Percentiles rank a stretch among this genome's conserved stretches.
These are phyloP conservation scores for Pseudorhombus dupliciocellatus DNA, from an alignment of 2,113 vertebrate genomes.

Conservation along the genomic window DNA sequence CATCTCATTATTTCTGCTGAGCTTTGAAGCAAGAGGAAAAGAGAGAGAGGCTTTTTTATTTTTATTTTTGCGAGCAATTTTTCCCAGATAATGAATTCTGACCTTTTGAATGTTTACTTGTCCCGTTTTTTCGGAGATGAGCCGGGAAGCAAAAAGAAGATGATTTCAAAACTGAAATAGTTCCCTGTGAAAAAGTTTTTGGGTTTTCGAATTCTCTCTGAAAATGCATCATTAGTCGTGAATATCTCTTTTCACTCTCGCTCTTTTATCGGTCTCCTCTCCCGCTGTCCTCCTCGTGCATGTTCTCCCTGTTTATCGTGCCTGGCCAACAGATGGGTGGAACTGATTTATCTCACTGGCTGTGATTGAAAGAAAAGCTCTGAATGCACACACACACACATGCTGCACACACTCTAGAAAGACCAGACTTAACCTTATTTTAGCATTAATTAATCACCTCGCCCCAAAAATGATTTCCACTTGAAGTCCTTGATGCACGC, in stretches of 20 bases:
- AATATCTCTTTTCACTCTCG: conserved; percentile 12
- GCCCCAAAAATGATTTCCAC: not conserved
- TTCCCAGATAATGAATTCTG: conserved; percentile 64
- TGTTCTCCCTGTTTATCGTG: not conserved
- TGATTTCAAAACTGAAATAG: conserved; percentile 13
- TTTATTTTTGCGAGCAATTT: conserved; percentile 45
- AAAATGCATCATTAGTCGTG: conserved; percentile 23
- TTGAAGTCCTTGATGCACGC: conserved; percentile 9
- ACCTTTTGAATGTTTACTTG: conserved; percentile 64
- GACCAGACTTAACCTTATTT: conserved; percentile 26
- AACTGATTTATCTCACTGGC: conserved; percentile 58
- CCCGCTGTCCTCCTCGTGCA: conserved; percentile 1
- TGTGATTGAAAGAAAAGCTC: conserved; percentile 36
- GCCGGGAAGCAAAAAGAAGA: not conserved
- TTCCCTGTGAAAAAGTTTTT: conserved; percentile 27
- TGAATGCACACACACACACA: conserved; percentile 1
- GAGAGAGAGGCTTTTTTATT: conserved; percentile 6
- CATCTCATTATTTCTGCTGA: conserved; percentile 69
- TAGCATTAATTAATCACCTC: conserved; percentile 39
- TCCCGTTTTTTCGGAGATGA: conserved; percentile 26
- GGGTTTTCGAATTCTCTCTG: not conserved
- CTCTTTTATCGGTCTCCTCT: conserved; percentile 15
- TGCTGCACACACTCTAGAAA: conserved; percentile 22
- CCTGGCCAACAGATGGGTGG: conserved; percentile 51
- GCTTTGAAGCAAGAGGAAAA: conserved; percentile 50